Evolutionary conservation across 2,113 vertebrate genomes (phyloP).

Genomic region (Notothenia coriiceps): DNA sequence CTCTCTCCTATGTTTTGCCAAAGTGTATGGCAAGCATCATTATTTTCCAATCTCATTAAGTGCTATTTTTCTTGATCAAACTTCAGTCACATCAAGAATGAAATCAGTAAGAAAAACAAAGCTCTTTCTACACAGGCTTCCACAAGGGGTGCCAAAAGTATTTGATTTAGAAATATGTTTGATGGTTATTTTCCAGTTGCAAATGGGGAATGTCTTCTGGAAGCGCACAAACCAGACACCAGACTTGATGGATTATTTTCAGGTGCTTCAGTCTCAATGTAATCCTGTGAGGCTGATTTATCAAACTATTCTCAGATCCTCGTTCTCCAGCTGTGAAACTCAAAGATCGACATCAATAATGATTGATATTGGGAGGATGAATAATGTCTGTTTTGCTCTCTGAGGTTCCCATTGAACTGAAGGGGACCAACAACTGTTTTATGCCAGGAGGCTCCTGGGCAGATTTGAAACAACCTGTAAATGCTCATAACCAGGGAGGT

Average conservation of each 20-base stretch:
- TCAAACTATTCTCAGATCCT: slow-evolving; percentile 41
- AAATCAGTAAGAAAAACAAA: not conserved
- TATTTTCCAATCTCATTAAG: slow-evolving; percentile 23
- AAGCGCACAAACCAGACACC: slow-evolving; percentile 28
- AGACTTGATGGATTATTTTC: slow-evolving; percentile 48
- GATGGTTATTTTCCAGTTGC: slow-evolving; percentile 13
- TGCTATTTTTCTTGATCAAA: slow-evolving; percentile 21
- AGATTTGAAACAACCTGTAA: slow-evolving; percentile 32
- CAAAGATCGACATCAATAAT: slow-evolving; percentile 33
- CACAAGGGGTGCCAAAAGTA: not conserved
- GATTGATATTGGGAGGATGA: slow-evolving; percentile 32
- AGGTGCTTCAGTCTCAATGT: slow-evolving; percentile 32
- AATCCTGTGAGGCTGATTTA: slow-evolving; percentile 35
- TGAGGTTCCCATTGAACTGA: slow-evolving; percentile 19
- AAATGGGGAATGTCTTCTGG: slow-evolving; percentile 9
- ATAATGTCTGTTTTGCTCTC: slow-evolving; percentile 33
- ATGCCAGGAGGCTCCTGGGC: slow-evolving; percentile 30
- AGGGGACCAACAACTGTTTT: not conserved
- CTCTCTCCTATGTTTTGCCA: slow-evolving; percentile 63
- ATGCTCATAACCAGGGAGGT: slow-evolving; percentile 26
- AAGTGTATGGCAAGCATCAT: slow-evolving; percentile 13
- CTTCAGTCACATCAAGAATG: slow-evolving; percentile 9
- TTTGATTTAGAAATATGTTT: slow-evolving; percentile 5
- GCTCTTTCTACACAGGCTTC: not conserved
- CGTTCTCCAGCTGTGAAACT: slow-evolving; percentile 47